A percentile compares a stretch with the other conserved stretches of the same genome.
Evolutionary conservation across 1,140 invertebrate species (phyloP).

Genomic region (Eumeta japonica): DNA sequence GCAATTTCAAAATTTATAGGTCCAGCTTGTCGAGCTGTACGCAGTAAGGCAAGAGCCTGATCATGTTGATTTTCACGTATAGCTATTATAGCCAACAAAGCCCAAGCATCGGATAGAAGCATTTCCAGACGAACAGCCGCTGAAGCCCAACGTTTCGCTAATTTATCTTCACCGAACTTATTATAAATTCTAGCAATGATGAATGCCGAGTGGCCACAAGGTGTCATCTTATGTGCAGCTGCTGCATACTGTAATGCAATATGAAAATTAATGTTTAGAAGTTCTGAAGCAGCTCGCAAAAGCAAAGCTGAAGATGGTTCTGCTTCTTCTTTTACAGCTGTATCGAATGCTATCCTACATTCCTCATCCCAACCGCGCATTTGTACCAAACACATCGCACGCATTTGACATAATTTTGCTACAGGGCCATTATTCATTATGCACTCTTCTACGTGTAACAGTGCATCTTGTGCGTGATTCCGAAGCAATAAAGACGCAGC

Average conservation of each 20-base stretch:
- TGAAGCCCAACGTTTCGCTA: slow-evolving; percentile 38
- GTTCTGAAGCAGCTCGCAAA: slow-evolving; percentile 25
- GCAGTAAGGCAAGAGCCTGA: slow-evolving; percentile 32
- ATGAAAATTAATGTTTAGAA: slow-evolving; percentile 22
- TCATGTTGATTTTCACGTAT: slow-evolving; percentile 28
- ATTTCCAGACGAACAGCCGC: slow-evolving; percentile 37
- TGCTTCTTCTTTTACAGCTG: slow-evolving; percentile 29
- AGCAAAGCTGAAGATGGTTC: slow-evolving; percentile 25
- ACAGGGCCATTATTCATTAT: slow-evolving; percentile 35
- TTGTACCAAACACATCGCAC: slow-evolving; percentile 24
- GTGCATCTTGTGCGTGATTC: slow-evolving; percentile 19
- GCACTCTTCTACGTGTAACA: slow-evolving; percentile 21
- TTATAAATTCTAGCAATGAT: slow-evolving; percentile 30
- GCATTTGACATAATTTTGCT: slow-evolving; percentile 35
- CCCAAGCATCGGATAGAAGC: slow-evolving; percentile 39
- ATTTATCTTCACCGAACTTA: slow-evolving; percentile 20
- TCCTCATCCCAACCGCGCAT: slow-evolving; percentile 32
- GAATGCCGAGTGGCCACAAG: slow-evolving; percentile 34
- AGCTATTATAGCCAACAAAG: slow-evolving; percentile 32
- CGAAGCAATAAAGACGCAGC: slow-evolving; percentile 30
- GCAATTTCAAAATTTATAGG: slow-evolving; percentile 30
- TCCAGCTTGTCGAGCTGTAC: slow-evolving; percentile 38
- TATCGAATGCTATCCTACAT: slow-evolving; percentile 31
- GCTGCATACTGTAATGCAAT: slow-evolving; percentile 35
- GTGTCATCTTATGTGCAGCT: slow-evolving; percentile 33